Conservation (phyloP, 35 echinoderm and acorn worm species). For the Anneissia japonica region DNA sequence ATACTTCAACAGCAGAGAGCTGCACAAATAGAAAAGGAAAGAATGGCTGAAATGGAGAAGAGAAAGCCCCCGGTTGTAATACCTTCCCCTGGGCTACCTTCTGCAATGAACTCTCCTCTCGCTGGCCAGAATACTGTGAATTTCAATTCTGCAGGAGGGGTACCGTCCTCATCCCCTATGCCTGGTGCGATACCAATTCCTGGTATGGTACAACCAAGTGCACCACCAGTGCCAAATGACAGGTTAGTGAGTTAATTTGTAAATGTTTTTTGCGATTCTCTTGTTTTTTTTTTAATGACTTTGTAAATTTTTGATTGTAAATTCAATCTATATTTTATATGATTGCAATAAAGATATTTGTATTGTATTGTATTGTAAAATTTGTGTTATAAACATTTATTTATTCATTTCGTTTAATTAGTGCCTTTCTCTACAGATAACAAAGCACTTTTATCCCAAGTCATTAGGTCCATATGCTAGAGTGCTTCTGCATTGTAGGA, state of each 20-base stretch:
- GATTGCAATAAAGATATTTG: too few species aligned
- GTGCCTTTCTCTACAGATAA: too few species aligned
- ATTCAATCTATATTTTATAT: too few species aligned
- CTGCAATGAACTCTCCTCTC: background rate
- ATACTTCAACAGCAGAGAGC: constrained; percentile 6
- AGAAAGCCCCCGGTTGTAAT: background rate
- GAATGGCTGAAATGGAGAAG: background rate
- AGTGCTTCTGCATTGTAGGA: too few species aligned
- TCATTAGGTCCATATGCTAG: too few species aligned
- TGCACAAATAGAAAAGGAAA: constrained; percentile 32
- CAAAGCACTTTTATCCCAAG: too few species aligned
- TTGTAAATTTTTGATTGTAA: too few species aligned
- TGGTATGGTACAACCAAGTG: background rate
- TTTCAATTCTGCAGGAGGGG: background rate
- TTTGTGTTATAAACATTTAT: too few species aligned
- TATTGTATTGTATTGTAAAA: too few species aligned
- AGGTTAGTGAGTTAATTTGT: background rate
- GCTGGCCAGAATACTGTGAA: background rate
- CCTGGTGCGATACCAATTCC: background rate
- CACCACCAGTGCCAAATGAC: background rate
- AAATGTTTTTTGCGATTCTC: too few species aligned
- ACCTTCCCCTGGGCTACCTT: background rate
- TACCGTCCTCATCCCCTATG: background rate
- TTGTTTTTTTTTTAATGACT: too few species aligned
- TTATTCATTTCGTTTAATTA: too few species aligned